Base-by-base conservation (phyloP, 2,797 vertebrate species). In the Setipinna tenuifilis region DNA sequence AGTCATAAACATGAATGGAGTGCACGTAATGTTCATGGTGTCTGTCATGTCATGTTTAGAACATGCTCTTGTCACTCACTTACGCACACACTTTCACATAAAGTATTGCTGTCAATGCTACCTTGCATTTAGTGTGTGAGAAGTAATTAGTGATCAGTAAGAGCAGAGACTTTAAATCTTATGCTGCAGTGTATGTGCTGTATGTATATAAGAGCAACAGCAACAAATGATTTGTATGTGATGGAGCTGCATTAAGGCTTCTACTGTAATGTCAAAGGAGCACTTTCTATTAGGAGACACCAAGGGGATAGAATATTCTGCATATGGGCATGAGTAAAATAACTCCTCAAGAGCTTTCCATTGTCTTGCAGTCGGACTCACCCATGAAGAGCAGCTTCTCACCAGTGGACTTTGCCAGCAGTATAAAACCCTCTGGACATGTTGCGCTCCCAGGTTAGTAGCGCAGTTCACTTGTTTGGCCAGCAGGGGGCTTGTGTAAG, bases 341-440 rank as follows among this genome's bases (percentile, higher is more conserved):
- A 16, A 19, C 16, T 78, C 9, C 35, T 41, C 19, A 78, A 44
- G 31, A 35, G 31, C 7, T 19, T 78, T 57, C 7, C 84, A 88
- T 83, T 21, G 21, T 90, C 85, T 86, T 83, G 84, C 91, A 97
- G 96, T 92, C 90, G 54, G 95, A 95, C 58, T 93, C 89, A 0
- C 90, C 90, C 83, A 91, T 91, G 78, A 97, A 96, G 92, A 92
- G 92, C 78, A 95, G 94, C 0, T 50, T 96, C 89, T 94, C 93
- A 17, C 90, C 93, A 0, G 75, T 95, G 90, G 95, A 95, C 88
- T 94, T 95, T 91, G 89, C 89, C 87, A 92, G 94, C 82, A 93
- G 92, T 31, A 90, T 92, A 90, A 91, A 87, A 0, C 90, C 93
- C 61, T 95, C 71, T 0, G 71, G 16, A 44, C 71, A 94, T 87